Conservation (phyloP, 1,140 invertebrate species). For the Potamilus streckersoni region DNA sequence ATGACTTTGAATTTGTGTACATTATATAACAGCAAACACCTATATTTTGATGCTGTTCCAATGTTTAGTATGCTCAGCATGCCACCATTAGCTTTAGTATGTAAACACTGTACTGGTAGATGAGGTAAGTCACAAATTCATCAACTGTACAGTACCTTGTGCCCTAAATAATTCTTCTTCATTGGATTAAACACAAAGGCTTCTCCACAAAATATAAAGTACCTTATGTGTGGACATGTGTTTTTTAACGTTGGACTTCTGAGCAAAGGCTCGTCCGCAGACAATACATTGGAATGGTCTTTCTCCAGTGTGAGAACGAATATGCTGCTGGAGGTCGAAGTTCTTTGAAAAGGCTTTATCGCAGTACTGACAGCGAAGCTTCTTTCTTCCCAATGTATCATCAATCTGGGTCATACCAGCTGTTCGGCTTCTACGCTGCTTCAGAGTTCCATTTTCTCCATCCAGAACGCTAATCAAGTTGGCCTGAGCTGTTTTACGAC, state of each 20-base stretch:
- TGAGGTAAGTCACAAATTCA: too few species aligned
- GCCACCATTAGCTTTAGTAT: too few species aligned
- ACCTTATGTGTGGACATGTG: slow-evolving; percentile 93
- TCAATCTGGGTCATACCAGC: background rate
- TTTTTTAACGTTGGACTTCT: slow-evolving; percentile 97
- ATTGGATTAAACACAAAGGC: too few species aligned
- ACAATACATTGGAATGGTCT: slow-evolving; percentile 72
- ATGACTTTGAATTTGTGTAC: too few species aligned
- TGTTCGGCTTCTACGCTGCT: background rate
- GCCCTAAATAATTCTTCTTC: too few species aligned
- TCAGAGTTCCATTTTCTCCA: background rate
- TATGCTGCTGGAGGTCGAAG: slow-evolving; percentile 79
- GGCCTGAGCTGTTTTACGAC: slow-evolving; percentile 47
- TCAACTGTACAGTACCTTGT: too few species aligned
- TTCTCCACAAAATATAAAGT: slow-evolving; percentile 3
- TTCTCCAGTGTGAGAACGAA: slow-evolving; percentile 77
- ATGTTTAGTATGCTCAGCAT: too few species aligned
- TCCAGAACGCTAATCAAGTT: slow-evolving; percentile 22
- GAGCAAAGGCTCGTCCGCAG: slow-evolving; percentile 75
- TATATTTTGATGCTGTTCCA: too few species aligned
- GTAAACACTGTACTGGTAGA: too few species aligned
- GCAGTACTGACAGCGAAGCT: slow-evolving; percentile 62
- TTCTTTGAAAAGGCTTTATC: slow-evolving; percentile 72
- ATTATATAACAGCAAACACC: too few species aligned
- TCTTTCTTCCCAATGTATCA: slow-evolving; percentile 42